phyloP scores from a whole-genome alignment of 53 echinoderm and acorn worm genomes.

The Glandiceps talaboti region DNA sequence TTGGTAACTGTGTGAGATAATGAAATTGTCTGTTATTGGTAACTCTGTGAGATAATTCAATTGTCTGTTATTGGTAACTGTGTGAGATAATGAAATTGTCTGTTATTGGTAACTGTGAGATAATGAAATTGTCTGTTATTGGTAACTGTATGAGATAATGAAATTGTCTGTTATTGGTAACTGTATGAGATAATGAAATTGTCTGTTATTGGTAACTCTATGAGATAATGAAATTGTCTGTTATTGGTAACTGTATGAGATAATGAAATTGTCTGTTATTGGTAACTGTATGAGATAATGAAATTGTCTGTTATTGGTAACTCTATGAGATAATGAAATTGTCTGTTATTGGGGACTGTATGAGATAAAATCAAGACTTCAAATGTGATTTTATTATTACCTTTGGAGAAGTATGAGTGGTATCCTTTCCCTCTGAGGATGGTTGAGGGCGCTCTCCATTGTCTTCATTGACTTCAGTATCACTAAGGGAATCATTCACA shows the following conservation, averaged over 20 bases:
- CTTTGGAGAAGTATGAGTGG: conserved; percentile 14
- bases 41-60: neutral
- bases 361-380: too few relatives aligned
- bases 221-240: neutral
- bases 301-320: neutral
- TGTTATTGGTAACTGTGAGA: neutral
- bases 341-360: neutral
- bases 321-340: neutral
- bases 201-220: neutral
- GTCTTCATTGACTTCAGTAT: conserved; percentile 58
- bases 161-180: neutral
- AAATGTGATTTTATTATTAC: too few relatives aligned
- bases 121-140: neutral
- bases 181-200: neutral
- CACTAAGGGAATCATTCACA: conserved; percentile 73
- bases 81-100: neutral
- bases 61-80: neutral
- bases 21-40: neutral
- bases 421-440: neutral
- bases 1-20: neutral
- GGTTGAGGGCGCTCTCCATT: conserved; percentile 32
- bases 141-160: neutral
- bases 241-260: neutral
- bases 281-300: neutral
- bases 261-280: neutral